Percentiles rank a stretch among this genome's conserved stretches.
Conservation (phyloP, 2,888 invertebrate species). For the Stenolophus ochropezus region DNA sequence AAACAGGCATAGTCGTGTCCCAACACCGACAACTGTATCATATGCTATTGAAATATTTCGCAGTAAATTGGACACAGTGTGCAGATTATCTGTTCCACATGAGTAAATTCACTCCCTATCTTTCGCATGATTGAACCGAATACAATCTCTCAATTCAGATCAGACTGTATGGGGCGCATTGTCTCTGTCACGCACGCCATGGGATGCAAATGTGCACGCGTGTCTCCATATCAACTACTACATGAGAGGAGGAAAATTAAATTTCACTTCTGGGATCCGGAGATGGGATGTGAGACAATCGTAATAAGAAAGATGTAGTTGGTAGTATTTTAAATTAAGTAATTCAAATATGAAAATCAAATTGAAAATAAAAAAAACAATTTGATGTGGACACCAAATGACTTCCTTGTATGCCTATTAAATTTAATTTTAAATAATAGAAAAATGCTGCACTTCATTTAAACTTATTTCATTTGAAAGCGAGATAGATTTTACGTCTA, state of each 20-base stretch:
- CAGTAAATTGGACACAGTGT: constrained; percentile 37
- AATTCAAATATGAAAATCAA: no score
- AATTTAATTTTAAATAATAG: no score
- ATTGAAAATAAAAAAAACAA: no score
- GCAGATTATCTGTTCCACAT: constrained; percentile 18
- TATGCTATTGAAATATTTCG: constrained; percentile 39
- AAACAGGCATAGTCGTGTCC: background rate
- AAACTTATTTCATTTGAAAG: no score
- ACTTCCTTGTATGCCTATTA: no score
- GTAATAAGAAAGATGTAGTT: background rate
- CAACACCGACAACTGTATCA: background rate
- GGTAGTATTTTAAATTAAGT: background rate
- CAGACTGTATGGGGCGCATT: constrained; percentile 19
- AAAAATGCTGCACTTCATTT: no score
- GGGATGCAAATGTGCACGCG: background rate
- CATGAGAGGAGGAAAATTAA: background rate
- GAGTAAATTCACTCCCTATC: constrained; percentile 38
- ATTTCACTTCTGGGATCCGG: background rate
- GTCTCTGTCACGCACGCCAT: background rate
- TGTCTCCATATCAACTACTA: constrained; percentile 7
- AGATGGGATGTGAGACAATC: no score
- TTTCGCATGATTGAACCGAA: constrained; percentile 42
- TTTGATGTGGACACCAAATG: no score
- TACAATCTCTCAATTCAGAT: constrained; percentile 45
- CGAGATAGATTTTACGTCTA: no score